Evolutionary conservation across 2,113 vertebrate genomes (phyloP).

Genomic region (Platysteira castanea): DNA sequence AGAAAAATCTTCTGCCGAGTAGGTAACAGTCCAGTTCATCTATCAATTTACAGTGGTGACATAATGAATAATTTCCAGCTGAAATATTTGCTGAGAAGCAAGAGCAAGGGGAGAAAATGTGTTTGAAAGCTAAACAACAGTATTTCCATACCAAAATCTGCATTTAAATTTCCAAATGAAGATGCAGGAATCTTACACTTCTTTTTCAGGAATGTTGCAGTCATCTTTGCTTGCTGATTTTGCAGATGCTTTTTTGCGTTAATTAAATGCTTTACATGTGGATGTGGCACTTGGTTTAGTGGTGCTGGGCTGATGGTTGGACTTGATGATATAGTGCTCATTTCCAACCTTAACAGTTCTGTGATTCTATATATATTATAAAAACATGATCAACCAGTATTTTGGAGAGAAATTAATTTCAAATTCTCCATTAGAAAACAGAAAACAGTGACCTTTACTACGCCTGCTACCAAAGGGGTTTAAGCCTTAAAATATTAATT

Average conservation of each 20-base stretch:
- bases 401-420: background rate
- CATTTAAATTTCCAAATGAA: background rate
- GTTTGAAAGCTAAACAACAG: background rate
- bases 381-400: background rate
- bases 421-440: background rate
- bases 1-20: background rate
- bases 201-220: background rate
- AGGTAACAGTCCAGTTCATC: background rate
- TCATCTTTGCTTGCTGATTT: background rate
- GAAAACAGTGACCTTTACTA: background rate
- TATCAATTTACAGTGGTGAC: background rate
- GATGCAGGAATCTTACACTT: no score
- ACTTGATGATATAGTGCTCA: background rate
- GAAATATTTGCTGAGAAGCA: background rate
- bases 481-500: background rate
- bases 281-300: background rate
- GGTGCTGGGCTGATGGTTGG: background rate
- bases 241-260: no score
- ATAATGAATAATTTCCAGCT: background rate
- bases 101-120: background rate
- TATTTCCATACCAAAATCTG: background rate
- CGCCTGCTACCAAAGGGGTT: background rate
- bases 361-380: background rate
- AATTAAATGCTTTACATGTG: background rate
- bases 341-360: background rate